A percentile compares a stretch with the other conserved stretches of the same genome.
These are phyloP conservation scores for Cliona cf. orientalis DNA, from an alignment of 37 sponge, comb jelly and placozoan species.

Conservation along the genomic window DNA sequence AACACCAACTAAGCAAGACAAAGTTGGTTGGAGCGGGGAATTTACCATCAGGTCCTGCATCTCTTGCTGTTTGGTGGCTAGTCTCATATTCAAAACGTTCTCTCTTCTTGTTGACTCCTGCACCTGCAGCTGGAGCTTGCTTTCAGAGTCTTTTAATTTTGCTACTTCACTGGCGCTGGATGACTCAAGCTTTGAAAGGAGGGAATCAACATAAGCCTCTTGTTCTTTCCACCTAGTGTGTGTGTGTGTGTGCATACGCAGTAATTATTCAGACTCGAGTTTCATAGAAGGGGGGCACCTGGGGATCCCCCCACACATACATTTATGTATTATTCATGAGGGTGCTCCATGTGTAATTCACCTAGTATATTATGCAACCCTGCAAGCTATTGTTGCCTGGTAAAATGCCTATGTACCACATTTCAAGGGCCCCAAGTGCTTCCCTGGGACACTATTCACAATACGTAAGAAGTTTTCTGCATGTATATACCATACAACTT, in stretches of 20 bases:
- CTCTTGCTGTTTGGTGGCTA: slow-evolving; percentile 95
- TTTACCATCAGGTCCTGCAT: slow-evolving; percentile 84
- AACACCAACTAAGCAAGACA: background rate
- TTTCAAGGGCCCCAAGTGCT: too few relatives aligned
- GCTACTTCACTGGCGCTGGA: slow-evolving; percentile 53
- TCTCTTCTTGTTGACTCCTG: slow-evolving; percentile 90
- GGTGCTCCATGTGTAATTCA: background rate
- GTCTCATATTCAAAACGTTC: slow-evolving; percentile 92
- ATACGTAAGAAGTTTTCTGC: too few relatives aligned
- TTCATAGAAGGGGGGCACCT: background rate
- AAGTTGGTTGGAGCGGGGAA: background rate
- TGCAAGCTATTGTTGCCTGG: too few relatives aligned
- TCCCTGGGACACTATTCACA: too few relatives aligned
- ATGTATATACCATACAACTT: too few relatives aligned
- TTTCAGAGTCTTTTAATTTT: slow-evolving; percentile 77
- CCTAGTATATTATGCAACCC: too few relatives aligned
- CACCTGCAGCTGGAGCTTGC: slow-evolving; percentile 75
- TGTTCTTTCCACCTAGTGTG: slow-evolving; percentile 86
- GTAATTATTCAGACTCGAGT: too few relatives aligned
- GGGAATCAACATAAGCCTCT: slow-evolving; percentile 79
- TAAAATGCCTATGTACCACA: too few relatives aligned
- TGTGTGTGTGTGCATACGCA: too few relatives aligned
- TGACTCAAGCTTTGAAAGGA: slow-evolving; percentile 66
- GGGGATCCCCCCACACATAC: background rate
- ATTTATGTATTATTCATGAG: background rate